Evolutionary conservation across 2,113 vertebrate genomes (phyloP).

Genomic region (Silurus asotus): DNA sequence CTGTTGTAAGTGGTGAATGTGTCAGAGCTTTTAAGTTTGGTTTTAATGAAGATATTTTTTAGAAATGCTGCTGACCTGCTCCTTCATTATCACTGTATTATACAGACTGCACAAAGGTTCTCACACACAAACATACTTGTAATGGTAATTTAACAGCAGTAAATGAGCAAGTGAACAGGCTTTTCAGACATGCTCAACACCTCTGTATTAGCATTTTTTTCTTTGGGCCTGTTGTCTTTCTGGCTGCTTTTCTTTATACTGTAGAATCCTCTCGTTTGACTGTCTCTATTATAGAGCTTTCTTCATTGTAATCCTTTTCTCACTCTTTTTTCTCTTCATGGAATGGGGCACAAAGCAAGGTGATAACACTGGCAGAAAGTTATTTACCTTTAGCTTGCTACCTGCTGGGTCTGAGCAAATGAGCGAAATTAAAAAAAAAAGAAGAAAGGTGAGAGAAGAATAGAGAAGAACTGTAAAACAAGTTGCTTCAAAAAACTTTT

Average conservation of each 20-base stretch:
- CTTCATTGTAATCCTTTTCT: background rate
- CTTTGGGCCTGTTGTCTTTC: background rate
- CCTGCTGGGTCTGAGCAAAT: background rate
- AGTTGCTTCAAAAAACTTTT: background rate
- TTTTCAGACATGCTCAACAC: background rate
- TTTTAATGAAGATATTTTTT: background rate
- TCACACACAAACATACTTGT: background rate
- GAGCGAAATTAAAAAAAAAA: background rate
- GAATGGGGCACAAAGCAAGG: background rate
- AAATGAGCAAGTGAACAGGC: conserved; percentile 1
- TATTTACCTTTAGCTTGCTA: background rate
- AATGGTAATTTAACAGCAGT: background rate
- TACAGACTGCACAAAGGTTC: background rate
- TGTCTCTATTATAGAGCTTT: background rate
- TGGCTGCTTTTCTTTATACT: background rate
- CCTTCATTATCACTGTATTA: background rate
- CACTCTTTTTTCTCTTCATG: background rate
- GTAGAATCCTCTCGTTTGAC: background rate
- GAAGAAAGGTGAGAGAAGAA: background rate
- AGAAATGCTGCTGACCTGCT: background rate
- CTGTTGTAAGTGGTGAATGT: no score
- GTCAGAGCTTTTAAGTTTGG: background rate
- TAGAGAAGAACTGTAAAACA: background rate
- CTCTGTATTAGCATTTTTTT: background rate
- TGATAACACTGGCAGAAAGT: background rate